Evolutionary conservation across 2,113 vertebrate genomes (phyloP).

Genomic region (Paracanthobrama guichenoti): DNA sequence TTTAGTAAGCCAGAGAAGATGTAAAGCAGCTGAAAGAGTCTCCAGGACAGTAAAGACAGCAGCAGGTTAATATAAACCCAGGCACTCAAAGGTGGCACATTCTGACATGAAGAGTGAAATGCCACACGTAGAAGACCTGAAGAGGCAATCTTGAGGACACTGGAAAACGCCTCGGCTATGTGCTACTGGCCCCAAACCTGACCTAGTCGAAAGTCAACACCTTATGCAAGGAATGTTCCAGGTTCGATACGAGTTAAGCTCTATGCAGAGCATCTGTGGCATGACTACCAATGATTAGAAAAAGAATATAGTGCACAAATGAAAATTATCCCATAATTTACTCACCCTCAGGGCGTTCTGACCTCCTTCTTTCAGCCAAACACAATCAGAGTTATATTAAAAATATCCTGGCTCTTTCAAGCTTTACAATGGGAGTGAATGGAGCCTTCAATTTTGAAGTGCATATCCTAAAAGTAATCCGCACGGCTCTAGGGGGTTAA

Average conservation of each 20-base stretch:
- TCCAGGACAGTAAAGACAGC: background rate
- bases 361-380: too few species aligned
- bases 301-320: background rate
- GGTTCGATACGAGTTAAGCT: background rate
- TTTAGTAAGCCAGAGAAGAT: slow-evolving; percentile 37
- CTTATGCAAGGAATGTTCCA: background rate
- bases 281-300: background rate
- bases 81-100: slow-evolving; percentile 67
- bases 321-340: too few species aligned
- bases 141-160: slow-evolving; percentile 53
- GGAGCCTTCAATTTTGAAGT: too few species aligned
- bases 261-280: background rate
- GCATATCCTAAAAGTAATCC: too few species aligned
- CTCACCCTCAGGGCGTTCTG: too few species aligned
- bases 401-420: too few species aligned
- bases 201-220: slow-evolving; percentile 47
- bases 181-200: background rate
- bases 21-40: slow-evolving; percentile 9
- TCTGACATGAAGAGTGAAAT: slow-evolving; percentile 69
- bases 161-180: slow-evolving; percentile 41
- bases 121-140: slow-evolving; percentile 61
- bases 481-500: too few species aligned
- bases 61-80: slow-evolving; percentile 60
- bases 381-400: too few species aligned
- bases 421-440: too few species aligned